Percentiles rank a stretch among this genome's conserved stretches.
phyloP scores from a whole-genome alignment of 2,888 invertebrate species.

The Flexamia atlantica region DNA sequence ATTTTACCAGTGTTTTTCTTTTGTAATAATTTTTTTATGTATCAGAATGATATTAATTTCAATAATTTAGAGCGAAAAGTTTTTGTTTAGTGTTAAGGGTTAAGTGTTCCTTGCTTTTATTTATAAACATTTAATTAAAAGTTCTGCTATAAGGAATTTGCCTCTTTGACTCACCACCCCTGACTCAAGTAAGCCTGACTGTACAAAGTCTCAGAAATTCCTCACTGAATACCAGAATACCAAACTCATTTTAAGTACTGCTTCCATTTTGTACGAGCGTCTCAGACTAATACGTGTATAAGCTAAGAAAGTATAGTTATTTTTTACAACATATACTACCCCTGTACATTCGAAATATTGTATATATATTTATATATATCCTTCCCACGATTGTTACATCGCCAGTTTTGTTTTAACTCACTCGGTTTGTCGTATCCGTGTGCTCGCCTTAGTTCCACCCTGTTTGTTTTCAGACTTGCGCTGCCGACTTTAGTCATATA shows the following conservation, averaged over 20 bases:
- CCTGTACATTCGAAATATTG: slow-evolving; percentile 52
- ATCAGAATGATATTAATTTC: neutral
- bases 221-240: slow-evolving; percentile 41
- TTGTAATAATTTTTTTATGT: neutral
- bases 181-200: slow-evolving; percentile 19
- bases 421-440: slow-evolving; percentile 37
- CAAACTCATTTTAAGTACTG: slow-evolving; percentile 58
- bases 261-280: slow-evolving; percentile 56
- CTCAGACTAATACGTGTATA: slow-evolving; percentile 56
- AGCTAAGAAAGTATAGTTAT: slow-evolving; percentile 58
- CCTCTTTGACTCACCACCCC: slow-evolving; percentile 13
- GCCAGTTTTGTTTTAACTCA: slow-evolving; percentile 49
- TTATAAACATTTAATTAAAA: too few relatives aligned
- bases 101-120: neutral
- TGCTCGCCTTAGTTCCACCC: slow-evolving; percentile 45
- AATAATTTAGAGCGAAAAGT: neutral
- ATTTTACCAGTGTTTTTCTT: neutral
- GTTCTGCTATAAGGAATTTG: neutral
- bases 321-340: slow-evolving; percentile 56
- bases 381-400: slow-evolving; percentile 49
- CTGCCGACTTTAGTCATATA: slow-evolving; percentile 56
- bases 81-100: neutral
- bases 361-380: slow-evolving; percentile 56
- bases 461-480: slow-evolving; percentile 35
- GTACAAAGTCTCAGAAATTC: slow-evolving; percentile 13